A percentile compares a stretch with the other conserved stretches of the same genome.
Conservation (phyloP, 1,140 invertebrate species). For the Subanguina moxae region DNA sequence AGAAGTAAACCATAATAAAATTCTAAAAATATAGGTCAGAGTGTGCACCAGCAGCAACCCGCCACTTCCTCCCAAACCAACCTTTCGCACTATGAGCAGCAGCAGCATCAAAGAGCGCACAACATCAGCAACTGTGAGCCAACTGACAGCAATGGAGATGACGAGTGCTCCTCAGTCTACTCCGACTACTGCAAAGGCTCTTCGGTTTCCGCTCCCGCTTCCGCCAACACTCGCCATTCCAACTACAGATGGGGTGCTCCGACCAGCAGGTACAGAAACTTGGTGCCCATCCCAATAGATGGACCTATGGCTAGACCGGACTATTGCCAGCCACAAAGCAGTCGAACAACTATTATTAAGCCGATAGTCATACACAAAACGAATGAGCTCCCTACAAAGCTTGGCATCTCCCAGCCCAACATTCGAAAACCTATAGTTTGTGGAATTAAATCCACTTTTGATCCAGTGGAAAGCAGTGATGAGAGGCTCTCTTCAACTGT, state of each 20-base stretch:
- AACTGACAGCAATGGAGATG: conserved; percentile 7
- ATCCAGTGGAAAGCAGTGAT: neutral
- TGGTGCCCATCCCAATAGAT: neutral
- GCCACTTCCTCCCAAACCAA: too few species aligned
- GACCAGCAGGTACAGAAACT: neutral
- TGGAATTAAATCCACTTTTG: neutral
- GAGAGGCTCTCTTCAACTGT: conserved; percentile 3
- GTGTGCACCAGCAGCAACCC: too few species aligned
- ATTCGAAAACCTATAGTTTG: neutral
- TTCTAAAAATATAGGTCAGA: too few species aligned
- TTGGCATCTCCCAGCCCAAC: neutral
- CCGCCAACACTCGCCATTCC: neutral
- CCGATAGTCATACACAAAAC: too few species aligned
- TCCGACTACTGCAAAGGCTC: conserved; percentile 25
- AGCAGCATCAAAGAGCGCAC: too few species aligned
- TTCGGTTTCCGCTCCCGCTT: conserved; percentile 20
- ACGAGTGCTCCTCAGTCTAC: conserved; percentile 30
- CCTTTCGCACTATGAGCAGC: too few species aligned
- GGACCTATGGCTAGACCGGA: neutral
- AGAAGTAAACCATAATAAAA: too few species aligned
- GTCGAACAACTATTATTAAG: neutral
- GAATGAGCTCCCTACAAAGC: neutral
- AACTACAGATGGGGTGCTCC: neutral
- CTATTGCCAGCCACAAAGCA: too few species aligned
- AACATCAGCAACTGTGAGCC: too few species aligned